A percentile compares a stretch with the other conserved stretches of the same genome.
These are phyloP conservation scores for Tringa solitaria DNA, from an alignment of 2,113 vertebrate genomes.

Conservation along the genomic window DNA sequence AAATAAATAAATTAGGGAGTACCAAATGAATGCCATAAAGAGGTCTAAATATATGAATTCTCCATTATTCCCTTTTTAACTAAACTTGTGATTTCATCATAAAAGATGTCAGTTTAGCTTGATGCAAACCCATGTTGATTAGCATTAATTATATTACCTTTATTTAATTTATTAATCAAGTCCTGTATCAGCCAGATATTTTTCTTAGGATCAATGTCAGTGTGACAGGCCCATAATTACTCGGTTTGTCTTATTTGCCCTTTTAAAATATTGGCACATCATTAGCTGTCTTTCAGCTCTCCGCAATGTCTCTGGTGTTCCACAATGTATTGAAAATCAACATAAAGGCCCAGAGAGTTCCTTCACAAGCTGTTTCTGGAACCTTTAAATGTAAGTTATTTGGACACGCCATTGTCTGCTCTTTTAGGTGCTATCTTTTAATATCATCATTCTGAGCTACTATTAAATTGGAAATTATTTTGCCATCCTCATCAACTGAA, in stretches of 20 bases:
- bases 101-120: not conserved
- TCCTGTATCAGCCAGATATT: not conserved
- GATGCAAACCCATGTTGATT: not conserved
- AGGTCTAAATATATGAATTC: not conserved
- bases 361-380: not conserved
- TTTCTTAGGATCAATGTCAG: constrained; percentile 3
- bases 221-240: constrained; percentile 11
- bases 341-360: not conserved
- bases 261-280: constrained; percentile 1
- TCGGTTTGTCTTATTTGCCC: not conserved
- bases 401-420: not conserved
- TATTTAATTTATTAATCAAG: constrained; percentile 20
- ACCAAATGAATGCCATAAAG: not conserved
- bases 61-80: not conserved
- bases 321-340: not conserved
- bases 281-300: not conserved
- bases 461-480: not conserved
- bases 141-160: not conserved
- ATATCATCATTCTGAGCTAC: not conserved
- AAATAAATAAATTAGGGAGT: not conserved
- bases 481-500: not conserved
- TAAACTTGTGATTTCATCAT: not conserved
- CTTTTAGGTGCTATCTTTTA: not conserved
- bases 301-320: not conserved
- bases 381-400: not conserved